Conservation (phyloP, 1,140 invertebrate species). For the Drosophila simulans region DNA sequence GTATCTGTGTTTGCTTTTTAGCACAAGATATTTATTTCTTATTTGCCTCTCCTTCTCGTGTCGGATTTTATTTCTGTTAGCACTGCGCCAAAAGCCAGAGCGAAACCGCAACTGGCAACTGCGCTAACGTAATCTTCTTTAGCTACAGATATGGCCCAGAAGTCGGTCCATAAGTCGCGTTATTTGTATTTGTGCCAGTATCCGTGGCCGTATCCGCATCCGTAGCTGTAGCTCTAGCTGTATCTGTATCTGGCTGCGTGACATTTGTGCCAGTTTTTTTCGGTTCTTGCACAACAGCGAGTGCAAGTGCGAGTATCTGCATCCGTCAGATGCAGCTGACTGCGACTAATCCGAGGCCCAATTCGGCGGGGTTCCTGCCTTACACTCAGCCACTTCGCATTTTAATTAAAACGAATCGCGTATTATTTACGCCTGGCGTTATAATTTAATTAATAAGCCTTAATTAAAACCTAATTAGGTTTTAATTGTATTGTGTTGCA, state of each 20-base stretch:
- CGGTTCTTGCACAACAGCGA: slow-evolving; percentile 42
- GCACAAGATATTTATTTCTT: slow-evolving; percentile 65
- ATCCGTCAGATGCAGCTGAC: slow-evolving; percentile 56
- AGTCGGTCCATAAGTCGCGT: slow-evolving; percentile 36
- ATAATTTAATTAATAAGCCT: slow-evolving; percentile 78
- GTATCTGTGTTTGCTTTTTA: slow-evolving; percentile 80
- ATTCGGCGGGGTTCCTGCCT: slow-evolving; percentile 11
- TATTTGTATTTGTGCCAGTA: slow-evolving; percentile 35
- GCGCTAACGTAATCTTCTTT: slow-evolving; percentile 72
- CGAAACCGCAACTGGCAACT: slow-evolving; percentile 64
- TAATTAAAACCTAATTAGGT: slow-evolving; percentile 78
- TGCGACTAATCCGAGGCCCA: slow-evolving; percentile 27
- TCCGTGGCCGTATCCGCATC: slow-evolving; percentile 19
- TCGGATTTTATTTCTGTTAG: slow-evolving; percentile 67
- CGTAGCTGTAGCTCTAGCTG: no score
- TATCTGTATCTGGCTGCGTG: slow-evolving; percentile 43
- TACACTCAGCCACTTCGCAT: slow-evolving; percentile 1
- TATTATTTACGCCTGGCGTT: slow-evolving; percentile 76
- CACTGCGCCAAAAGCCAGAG: slow-evolving; percentile 43
- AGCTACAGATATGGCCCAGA: slow-evolving; percentile 61
- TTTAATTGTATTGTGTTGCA: slow-evolving; percentile 74
- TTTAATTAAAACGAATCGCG: slow-evolving; percentile 76
- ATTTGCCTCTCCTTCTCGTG: slow-evolving; percentile 28
- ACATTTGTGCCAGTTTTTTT: slow-evolving; percentile 57
- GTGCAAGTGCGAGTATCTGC: slow-evolving; percentile 32